Evolutionary conservation across 1,140 invertebrate genomes (phyloP), one percentile per base, ranked within the genome.

Genomic region (Thaumatotibia leucotreta): DNA sequence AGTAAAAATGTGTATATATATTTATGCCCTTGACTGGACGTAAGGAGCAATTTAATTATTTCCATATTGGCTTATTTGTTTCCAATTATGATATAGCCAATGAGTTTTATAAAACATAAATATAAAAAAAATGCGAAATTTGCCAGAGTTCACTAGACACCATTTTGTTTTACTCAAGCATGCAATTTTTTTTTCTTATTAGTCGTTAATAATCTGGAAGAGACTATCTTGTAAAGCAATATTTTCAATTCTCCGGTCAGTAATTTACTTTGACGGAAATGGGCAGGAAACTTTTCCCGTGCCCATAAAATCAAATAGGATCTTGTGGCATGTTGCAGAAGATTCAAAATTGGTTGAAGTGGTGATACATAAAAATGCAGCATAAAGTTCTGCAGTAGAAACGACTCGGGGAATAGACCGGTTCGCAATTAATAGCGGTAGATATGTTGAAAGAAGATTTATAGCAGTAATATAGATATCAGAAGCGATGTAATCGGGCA

Each of bases 251-350:
- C n/a, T 23, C 52, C 23, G 24, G 52, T 52, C 23, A 58, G 22
- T 58, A 31, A 27, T 27, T 45, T 58, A 58, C 52, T 58, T 58
- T 29, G 52, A 58, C 22, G 52, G 24, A 58, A 58, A 58, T 58
- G 52, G 52, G 24, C 1, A 27, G 6, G 5, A 58, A 58, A 58
- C 52, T 27, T 31, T 27, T 27, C 52, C 29, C n/a, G 52, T 8
- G 0, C 2, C 24, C 52, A 27, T 14, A 5, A 20, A 14, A n/a
- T n/a, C 4, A 58, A 29, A 58, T 27, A 8, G 4, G 24, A 14
- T 14, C 52, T 10, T 27, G 14, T 1, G 14, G 27, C 24, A 14
- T 4, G 10, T 58, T 31, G n/a, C 11, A 29, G 11, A 58, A 27
- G 24, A 29, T 29, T 17, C 4, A 24, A 58, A 29, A 27, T 27